Evolutionary conservation across 2,113 vertebrate genomes (phyloP), one percentile per base, ranked within the genome.

Genomic region (Herpailurus yagouaroundi): DNA sequence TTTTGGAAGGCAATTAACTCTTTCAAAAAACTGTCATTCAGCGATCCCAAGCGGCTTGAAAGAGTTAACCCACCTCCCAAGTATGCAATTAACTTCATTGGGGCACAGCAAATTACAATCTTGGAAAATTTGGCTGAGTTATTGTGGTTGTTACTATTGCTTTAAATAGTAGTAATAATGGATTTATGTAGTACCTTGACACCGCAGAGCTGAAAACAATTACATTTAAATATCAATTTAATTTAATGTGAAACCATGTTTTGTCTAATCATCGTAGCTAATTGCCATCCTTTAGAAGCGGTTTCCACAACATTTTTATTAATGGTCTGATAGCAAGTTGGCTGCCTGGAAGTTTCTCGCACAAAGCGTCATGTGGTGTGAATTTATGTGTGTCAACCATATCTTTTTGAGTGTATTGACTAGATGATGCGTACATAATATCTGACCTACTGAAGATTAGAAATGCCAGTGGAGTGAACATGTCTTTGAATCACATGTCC

Each of bases 171-270:
- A 97, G 87, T 96, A 97, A 95, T 98, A 97, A 97, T 96, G 96
- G 90, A 97, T 97, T 97, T 97, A 97, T 97, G 94, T 92, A 97
- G 94, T 96, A 95, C 97, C 97, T 98, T 98, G 95, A 96, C 93
- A 97, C 94, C 77, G 82, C 48, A 94, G 95, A 97, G 77, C 97
- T 98, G 93, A 95, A 97, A 96, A 98, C 97, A 98, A 97, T 98
- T 98, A 97, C 80, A 96, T 97, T 97, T 97, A 98, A 97, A 97
- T 98, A 97, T 97, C 97, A 98, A 94, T 98, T 97, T 97, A 97
- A 97, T 97, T 96, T 98, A 97, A 97, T 97, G 96, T 97, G 97
- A 96, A 95, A 94, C 91, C 88, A 93, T 97, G 97, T 97, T 98
- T 97, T 97, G 94, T 97, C 97, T 98, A 95, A 98, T 98, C 97